These are phyloP conservation scores for Arion vulgaris DNA, from an alignment of 1,140 invertebrate genomes.

Conservation along the genomic window DNA sequence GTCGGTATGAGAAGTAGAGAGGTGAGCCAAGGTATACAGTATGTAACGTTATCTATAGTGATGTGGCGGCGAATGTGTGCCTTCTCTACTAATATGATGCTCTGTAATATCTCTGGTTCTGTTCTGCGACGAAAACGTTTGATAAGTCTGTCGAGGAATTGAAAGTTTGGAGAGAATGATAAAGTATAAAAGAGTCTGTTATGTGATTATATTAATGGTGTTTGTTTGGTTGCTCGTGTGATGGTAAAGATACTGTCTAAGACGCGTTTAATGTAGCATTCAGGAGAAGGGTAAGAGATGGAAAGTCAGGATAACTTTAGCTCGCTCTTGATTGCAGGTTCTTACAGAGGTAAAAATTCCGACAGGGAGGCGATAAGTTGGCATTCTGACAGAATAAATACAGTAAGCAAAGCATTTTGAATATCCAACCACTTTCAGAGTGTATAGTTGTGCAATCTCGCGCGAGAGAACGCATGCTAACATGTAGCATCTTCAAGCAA, in stretches of 20 bases:
- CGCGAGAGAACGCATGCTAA: too few relatives aligned
- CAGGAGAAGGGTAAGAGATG: neutral
- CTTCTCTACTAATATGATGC: neutral
- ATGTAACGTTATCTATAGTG: neutral
- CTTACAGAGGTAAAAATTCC: neutral
- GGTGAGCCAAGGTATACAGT: neutral
- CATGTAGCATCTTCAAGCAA: too few relatives aligned
- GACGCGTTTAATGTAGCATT: neutral
- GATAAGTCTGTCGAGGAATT: neutral
- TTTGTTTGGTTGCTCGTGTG: neutral
- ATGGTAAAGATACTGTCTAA: neutral
- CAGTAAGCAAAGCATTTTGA: neutral
- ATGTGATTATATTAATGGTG: too few relatives aligned
- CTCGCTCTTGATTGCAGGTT: neutral
- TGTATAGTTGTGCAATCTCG: too few relatives aligned
- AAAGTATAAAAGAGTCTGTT: too few relatives aligned
- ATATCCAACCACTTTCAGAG: too few relatives aligned
- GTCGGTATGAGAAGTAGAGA: neutral
- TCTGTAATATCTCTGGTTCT: neutral
- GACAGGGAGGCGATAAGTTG: neutral
- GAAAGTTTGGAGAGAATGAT: neutral
- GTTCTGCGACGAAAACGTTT: neutral
- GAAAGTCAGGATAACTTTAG: neutral
- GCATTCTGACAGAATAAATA: neutral
- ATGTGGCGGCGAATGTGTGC: neutral